phyloP scores from a whole-genome alignment of 2,888 invertebrate genomes.

The Tenthredo amoena region DNA sequence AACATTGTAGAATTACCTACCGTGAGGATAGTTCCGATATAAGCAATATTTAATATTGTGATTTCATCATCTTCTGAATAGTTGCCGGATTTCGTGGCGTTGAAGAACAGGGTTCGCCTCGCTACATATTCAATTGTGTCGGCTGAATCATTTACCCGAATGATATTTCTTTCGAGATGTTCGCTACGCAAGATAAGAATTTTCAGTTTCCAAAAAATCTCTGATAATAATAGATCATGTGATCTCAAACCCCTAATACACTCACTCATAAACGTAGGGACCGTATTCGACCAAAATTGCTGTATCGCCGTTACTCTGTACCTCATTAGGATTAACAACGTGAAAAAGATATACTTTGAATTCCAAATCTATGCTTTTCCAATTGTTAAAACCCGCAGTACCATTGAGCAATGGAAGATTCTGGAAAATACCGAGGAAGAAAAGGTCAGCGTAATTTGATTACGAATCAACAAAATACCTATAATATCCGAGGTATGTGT shows the following conservation, averaged over 20 bases:
- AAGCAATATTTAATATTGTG: conserved; percentile 81
- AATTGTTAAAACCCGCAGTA: conserved; percentile 81
- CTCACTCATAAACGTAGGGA: conserved; percentile 84
- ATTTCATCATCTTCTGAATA: conserved; percentile 79
- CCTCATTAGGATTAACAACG: conserved; percentile 82
- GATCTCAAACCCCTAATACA: conserved; percentile 52
- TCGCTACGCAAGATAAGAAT: conserved; percentile 74
- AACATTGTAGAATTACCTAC: conserved; percentile 60
- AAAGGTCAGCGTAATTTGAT: neutral
- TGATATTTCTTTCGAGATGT: conserved; percentile 77
- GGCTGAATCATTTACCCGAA: conserved; percentile 78
- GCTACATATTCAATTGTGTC: conserved; percentile 81
- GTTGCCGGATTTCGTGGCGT: conserved; percentile 78
- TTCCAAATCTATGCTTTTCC: conserved; percentile 78
- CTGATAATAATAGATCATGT: neutral
- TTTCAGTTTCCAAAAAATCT: conserved; percentile 14
- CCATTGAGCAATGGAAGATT: conserved; percentile 77
- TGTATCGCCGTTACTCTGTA: conserved; percentile 79
- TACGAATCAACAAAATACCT: neutral
- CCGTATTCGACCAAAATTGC: conserved; percentile 82
- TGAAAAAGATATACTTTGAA: conserved; percentile 73
- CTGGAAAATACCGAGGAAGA: conserved; percentile 16
- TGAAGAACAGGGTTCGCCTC: conserved; percentile 80
- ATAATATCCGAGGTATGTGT: neutral
- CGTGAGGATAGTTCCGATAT: conserved; percentile 78